Evolutionary conservation across 2,888 invertebrate species (phyloP), one percentile per base, ranked within the genome.

Genomic region (Caradrina clavipalpis): DNA sequence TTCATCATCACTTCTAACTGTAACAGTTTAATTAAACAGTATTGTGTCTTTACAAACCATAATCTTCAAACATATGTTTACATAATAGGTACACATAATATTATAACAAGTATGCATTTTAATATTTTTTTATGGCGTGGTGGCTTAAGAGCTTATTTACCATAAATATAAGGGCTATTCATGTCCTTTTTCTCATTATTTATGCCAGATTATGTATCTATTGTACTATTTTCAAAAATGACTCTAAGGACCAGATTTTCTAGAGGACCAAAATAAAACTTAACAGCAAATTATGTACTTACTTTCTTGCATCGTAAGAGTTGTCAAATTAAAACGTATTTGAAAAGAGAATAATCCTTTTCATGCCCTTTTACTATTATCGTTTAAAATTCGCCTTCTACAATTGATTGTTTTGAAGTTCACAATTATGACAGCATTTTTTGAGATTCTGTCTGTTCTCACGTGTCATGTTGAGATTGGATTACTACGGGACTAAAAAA

Each of bases 1-100:
- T 70, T 77, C 68, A 63, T 78, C 21, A 54, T 59, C 53, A 69
- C 69, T 80, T 71, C 74, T 73, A 35, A 47, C 55, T 61, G 26
- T 22, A n/a, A 50, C 6, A 49, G 42, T n/a, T n/a, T 2, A 50
- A 49, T 35, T 10, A 50, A 61, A 26, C 49, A 69, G 50, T 69
- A 76, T 73, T 73, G 21, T 61, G 17, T 54, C n/a, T 26, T 42
- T 21, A 59, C 26, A 15, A 26, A 54, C 4, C 49, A 54, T 60
- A 65, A 61, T 71, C 21, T 35, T 11, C 21, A 61, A 39, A 45
- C 73, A 60, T 64, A 73, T 64, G 42, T 31, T 8, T 49, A 54
- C 42, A 59, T 53, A 45, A 17, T 35, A 35, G 4, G 13, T 42
- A 60, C 22, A 55, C 55, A 56, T 2, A 39, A 13, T 45, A 45